phyloP scores from a whole-genome alignment of 2,888 invertebrate species.

The Alloplasta piceator region DNA sequence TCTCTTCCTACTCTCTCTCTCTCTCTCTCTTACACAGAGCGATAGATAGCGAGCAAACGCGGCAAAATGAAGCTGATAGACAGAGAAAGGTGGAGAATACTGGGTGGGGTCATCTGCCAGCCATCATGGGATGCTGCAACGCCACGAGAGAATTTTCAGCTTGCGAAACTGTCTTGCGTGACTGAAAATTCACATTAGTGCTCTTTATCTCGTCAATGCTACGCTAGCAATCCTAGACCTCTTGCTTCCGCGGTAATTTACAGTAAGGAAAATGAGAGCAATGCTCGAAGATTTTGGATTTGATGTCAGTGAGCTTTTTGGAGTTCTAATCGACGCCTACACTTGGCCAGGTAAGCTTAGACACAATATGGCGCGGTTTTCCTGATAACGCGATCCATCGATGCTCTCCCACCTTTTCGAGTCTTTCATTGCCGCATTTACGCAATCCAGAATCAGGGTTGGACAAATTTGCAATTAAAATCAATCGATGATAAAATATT shows the following conservation, averaged over 20 bases:
- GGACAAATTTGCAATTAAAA: too few relatives aligned
- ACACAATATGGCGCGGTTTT: not conserved
- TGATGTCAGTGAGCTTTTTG: not conserved
- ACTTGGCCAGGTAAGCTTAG: not conserved
- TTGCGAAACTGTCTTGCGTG: constrained; percentile 47
- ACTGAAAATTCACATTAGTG: constrained; percentile 58
- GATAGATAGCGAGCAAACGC: constrained; percentile 55
- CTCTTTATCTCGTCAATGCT: constrained; percentile 54
- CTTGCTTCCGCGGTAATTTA: constrained; percentile 18
- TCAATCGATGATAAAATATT: too few relatives aligned
- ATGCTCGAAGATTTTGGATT: constrained; percentile 38
- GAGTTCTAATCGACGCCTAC: not conserved
- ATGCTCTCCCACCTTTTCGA: not conserved
- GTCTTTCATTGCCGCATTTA: not conserved
- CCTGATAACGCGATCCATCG: not conserved
- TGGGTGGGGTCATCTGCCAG: constrained; percentile 76
- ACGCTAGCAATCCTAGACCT: constrained; percentile 44
- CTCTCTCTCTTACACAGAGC: constrained; percentile 54
- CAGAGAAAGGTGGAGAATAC: constrained; percentile 43
- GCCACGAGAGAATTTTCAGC: constrained; percentile 63
- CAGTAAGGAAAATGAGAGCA: constrained; percentile 37
- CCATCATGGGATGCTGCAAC: constrained; percentile 81
- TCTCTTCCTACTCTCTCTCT: constrained; percentile 52
- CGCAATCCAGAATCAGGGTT: too few relatives aligned
- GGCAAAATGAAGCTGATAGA: constrained; percentile 61